Conservation (phyloP, 2,797 vertebrate genomes). For the Anabas testudineus region DNA sequence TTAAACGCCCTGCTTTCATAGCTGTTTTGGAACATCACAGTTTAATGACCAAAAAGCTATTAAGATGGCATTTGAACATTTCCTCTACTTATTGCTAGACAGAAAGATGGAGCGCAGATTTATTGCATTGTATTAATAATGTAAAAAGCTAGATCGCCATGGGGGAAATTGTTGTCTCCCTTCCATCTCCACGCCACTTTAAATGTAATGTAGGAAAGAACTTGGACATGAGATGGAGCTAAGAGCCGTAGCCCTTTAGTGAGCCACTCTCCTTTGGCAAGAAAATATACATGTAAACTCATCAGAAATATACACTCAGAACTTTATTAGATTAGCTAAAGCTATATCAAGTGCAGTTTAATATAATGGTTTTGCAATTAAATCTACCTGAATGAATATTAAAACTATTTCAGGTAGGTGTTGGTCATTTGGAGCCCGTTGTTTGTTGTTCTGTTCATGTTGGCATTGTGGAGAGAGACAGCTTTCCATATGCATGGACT, state of each 20-base stretch:
- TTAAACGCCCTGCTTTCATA: conserved; percentile 2
- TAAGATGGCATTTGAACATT: conserved; percentile 1
- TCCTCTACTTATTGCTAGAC: neutral
- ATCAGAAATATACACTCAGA: neutral
- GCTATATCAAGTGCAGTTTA: neutral
- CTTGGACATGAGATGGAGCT: neutral
- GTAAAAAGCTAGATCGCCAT: neutral
- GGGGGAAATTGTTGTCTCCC: neutral
- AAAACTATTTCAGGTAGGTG: neutral
- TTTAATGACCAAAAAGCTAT: neutral
- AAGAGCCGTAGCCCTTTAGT: neutral
- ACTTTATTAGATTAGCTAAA: neutral
- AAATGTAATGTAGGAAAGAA: neutral
- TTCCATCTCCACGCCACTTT: conserved; percentile 1
- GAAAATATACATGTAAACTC: neutral
- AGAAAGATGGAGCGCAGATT: neutral
- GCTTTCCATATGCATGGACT: too few relatives aligned
- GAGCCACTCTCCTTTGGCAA: neutral
- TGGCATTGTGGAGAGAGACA: too few relatives aligned
- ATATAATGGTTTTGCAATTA: neutral
- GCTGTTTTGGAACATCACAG: neutral
- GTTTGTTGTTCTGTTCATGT: too few relatives aligned
- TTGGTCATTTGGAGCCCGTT: too few relatives aligned
- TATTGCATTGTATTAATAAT: neutral
- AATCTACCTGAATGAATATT: neutral